Evolutionary conservation across 35 echinoderm and acorn worm genomes (phyloP).

Genomic region (Patiria miniata): DNA sequence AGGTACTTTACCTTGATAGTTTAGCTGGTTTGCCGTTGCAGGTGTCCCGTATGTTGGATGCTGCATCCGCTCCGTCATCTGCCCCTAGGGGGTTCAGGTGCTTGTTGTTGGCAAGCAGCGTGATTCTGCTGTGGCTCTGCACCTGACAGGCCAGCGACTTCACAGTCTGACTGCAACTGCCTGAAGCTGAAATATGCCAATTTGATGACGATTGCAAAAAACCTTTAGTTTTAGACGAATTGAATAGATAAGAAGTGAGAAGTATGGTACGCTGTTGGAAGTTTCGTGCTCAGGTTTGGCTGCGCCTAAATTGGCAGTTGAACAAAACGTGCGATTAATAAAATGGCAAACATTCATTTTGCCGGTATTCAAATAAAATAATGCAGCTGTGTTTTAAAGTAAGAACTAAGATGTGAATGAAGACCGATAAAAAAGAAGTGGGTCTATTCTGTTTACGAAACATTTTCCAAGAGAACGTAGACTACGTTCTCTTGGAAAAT

Average conservation of each 20-base stretch:
- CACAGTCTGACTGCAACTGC: neutral
- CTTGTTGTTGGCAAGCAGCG: conserved; percentile 54
- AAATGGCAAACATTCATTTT: too few relatives aligned
- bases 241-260: neutral
- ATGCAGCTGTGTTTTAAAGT: too few relatives aligned
- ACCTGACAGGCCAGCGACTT: conserved; percentile 50
- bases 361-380: too few relatives aligned
- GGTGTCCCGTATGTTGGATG: conserved; percentile 53
- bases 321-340: too few relatives aligned
- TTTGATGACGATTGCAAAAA: too few relatives aligned
- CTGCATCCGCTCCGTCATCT: conserved; percentile 45
- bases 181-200: neutral
- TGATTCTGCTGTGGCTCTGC: conserved; percentile 16
- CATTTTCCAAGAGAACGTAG: neutral
- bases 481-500: neutral
- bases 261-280: neutral
- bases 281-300: neutral
- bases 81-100: conserved; percentile 40
- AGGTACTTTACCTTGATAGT: conserved; percentile 43
- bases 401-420: too few relatives aligned
- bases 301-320: neutral
- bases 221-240: too few relatives aligned
- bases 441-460: neutral
- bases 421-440: too few relatives aligned
- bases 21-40: conserved; percentile 46